Evolutionary conservation across 1,140 invertebrate species (phyloP).

Genomic region (Drosophila quadrilineata): DNA sequence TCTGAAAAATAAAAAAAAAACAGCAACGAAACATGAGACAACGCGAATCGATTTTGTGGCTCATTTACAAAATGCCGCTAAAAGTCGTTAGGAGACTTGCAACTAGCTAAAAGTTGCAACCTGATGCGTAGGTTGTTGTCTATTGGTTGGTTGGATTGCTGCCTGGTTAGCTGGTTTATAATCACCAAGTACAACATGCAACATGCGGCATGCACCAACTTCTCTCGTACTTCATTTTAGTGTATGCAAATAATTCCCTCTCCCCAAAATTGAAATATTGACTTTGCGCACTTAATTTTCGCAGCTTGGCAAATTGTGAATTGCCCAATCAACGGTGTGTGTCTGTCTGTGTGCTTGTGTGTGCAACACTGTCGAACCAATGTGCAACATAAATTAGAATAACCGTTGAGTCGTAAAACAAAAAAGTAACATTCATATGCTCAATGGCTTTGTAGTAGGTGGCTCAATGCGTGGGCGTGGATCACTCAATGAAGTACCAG

Average conservation of each 20-base stretch:
- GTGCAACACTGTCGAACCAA: conserved; percentile 31
- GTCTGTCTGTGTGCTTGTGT: conserved; percentile 7
- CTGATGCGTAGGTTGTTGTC: conserved; percentile 39
- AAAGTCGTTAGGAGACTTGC: conserved; percentile 27
- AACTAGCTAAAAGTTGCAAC: conserved; percentile 17
- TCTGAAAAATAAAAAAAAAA: conserved; percentile 2
- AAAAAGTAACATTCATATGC: conserved; percentile 38
- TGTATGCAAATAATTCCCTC: conserved; percentile 52
- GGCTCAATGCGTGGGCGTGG: conserved; percentile 23
- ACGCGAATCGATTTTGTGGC: conserved; percentile 49
- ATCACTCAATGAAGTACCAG: conserved; percentile 32
- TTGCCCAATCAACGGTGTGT: conserved; percentile 56
- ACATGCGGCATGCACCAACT: conserved; percentile 27
- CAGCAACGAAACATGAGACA: conserved; percentile 3
- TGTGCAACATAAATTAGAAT: conserved; percentile 75
- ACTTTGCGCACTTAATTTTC: conserved; percentile 76
- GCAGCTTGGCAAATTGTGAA: conserved; percentile 65
- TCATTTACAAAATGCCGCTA: conserved; percentile 57
- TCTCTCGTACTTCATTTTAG: conserved; percentile 31
- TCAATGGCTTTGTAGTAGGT: conserved; percentile 14
- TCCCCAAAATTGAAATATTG: conserved; percentile 70
- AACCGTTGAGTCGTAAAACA: conserved; percentile 45
- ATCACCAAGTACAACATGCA: conserved; percentile 29
- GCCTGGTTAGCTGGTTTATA: conserved; percentile 53
- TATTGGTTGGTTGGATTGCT: neutral